Evolutionary conservation across 2,888 invertebrate genomes (phyloP), one percentile per base, ranked within the genome.

Genomic region (Drosophila nr. perissopoda): DNA sequence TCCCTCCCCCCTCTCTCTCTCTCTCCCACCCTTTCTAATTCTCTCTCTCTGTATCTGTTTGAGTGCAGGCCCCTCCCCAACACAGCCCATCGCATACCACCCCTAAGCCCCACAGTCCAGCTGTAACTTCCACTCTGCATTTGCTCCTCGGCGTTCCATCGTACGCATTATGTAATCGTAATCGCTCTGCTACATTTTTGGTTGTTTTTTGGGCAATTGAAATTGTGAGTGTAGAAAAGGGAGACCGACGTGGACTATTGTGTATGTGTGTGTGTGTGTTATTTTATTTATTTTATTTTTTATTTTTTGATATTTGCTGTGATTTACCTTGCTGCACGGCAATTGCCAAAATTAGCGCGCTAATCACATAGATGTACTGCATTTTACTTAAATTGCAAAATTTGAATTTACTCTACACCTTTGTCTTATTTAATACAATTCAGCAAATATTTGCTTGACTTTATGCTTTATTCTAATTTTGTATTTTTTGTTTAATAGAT

Each of bases 121-220:
- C 58, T 62, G 53, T 48, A 51, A 76, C 81, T 77, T 62, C 81
- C 58, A 70, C 58, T 80, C 48, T 52, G 21, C 48, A 48, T 33
- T 11, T 31, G 51, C 54, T 68, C 38, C 57, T 52, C 36, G 46
- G 38, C 48, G 27, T 48, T 33, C 62, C 29, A 59, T 60, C 46
- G 42, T 51, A 69, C 80, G 79, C 79, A 79, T 94, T 48, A 95
- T 92, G 86, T 83, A 94, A 95, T 92, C 95, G 74, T 70, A 76
- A 79, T 70, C 76, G 62, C 70, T 63, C 64, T 64, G 58, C 52
- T 58, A 52, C 69, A 76, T 62, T 74, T 82, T 67, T 69, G 69
- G 51, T 49, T 58, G 42, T 63, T 56, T 42, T 54, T 66, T 51
- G 2, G 54, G 16, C 27, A 76, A 66, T 62, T 52, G 31, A 21